Percentiles rank a stretch among this genome's conserved stretches.
phyloP scores from a whole-genome alignment of 2,888 invertebrate genomes.

The Cactoblastis cactorum region DNA sequence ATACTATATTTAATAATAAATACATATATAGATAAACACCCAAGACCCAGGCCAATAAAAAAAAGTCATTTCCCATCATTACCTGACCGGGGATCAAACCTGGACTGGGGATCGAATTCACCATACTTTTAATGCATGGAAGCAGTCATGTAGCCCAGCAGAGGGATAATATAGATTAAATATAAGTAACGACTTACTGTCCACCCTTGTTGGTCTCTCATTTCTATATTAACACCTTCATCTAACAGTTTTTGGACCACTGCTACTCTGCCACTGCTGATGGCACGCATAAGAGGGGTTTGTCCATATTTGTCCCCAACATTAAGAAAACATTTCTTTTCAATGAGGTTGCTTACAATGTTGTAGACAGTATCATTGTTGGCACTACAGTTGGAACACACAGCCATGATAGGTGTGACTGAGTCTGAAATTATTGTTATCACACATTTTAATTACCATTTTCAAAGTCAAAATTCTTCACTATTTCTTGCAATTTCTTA shows the following conservation, averaged over 20 bases:
- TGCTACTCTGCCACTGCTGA: constrained; percentile 69
- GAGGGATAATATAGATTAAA: too few species aligned
- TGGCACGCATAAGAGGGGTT: constrained; percentile 83
- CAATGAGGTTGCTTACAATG: constrained; percentile 71
- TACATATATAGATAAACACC: too few species aligned
- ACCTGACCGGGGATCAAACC: too few species aligned
- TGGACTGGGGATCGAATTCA: too few species aligned
- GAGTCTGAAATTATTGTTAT: constrained; percentile 64
- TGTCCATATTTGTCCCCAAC: constrained; percentile 78
- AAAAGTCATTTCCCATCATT: too few species aligned
- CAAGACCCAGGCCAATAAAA: too few species aligned
- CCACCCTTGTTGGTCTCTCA: constrained; percentile 81
- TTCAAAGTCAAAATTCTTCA: background rate
- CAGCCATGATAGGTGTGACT: constrained; percentile 81
- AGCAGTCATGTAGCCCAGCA: too few species aligned
- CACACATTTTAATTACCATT: background rate
- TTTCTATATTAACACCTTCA: constrained; percentile 73
- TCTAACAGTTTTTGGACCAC: constrained; percentile 77
- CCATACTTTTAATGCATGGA: too few species aligned
- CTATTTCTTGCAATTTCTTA: background rate
- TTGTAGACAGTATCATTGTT: constrained; percentile 56
- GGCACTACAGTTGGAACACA: constrained; percentile 79
- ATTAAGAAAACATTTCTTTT: constrained; percentile 74
- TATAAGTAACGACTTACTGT: constrained; percentile 81
- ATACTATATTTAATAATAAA: too few species aligned